These are phyloP conservation scores for Scartelaos histophorus DNA, from an alignment of 2,113 vertebrate genomes.

Conservation along the genomic window DNA sequence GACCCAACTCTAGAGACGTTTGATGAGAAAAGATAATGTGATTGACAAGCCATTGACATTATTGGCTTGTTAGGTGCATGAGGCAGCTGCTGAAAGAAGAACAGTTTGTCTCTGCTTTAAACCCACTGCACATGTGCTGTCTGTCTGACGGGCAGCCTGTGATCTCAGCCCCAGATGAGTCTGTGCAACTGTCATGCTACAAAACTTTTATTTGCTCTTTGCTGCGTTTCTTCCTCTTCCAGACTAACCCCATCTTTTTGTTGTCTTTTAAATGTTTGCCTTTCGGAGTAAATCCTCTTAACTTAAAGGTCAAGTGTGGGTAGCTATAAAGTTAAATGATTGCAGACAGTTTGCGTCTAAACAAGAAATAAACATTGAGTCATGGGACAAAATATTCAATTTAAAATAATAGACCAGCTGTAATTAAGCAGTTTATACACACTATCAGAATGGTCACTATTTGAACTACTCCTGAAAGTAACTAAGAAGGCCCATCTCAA, in stretches of 20 bases:
- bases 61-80: conserved; percentile 42
- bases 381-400: neutral
- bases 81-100: conserved; percentile 28
- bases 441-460: neutral
- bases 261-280: conserved; percentile 1
- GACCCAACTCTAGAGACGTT: conserved; percentile 43
- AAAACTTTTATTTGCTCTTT: conserved; percentile 55
- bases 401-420: neutral
- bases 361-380: neutral
- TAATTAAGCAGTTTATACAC: neutral
- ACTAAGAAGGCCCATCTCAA: neutral
- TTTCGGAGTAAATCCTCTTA: conserved; percentile 2
- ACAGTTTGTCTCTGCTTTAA: conserved; percentile 1
- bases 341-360: neutral
- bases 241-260: conserved; percentile 7
- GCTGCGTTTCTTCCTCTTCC: conserved; percentile 9
- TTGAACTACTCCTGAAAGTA: neutral
- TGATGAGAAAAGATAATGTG: conserved; percentile 28
- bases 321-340: conserved; percentile 4
- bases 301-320: conserved; percentile 10
- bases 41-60: conserved; percentile 48
- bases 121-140: conserved; percentile 17
- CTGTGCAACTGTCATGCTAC: conserved; percentile 33
- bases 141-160: conserved; percentile 34
- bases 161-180: conserved; percentile 29